Percentiles rank a stretch among this genome's conserved stretches.
Conservation (phyloP, 2,113 vertebrate species). For the Plestiodon gilberti region DNA sequence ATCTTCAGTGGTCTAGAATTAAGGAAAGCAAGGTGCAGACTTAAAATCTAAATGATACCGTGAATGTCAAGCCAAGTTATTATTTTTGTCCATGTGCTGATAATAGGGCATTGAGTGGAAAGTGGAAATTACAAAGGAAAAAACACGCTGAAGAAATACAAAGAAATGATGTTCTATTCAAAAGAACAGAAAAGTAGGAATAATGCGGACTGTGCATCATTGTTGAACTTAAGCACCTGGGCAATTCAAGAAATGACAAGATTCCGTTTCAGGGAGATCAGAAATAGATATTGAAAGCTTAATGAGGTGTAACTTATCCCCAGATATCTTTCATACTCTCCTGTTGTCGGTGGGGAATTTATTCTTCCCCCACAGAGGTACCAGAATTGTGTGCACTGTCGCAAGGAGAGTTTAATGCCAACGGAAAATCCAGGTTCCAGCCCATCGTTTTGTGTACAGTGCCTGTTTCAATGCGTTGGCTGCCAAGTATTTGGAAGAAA, state of each 20-base stretch:
- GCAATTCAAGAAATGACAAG: conserved; percentile 52
- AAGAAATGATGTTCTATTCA: conserved; percentile 52
- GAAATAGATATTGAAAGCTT: conserved; percentile 50
- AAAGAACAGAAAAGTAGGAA: conserved; percentile 54
- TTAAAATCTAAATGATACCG: conserved; percentile 50
- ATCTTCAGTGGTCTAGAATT: conserved; percentile 52
- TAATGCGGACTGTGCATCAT: conserved; percentile 48
- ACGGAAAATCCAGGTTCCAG: conserved; percentile 19
- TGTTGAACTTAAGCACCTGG: conserved; percentile 66
- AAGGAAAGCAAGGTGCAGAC: conserved; percentile 40
- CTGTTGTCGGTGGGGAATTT: conserved; percentile 52
- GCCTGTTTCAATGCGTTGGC: conserved; percentile 31
- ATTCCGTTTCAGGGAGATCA: conserved; percentile 58
- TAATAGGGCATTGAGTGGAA: conserved; percentile 42
- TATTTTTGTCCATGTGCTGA: conserved; percentile 57
- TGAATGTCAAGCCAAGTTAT: conserved; percentile 51
- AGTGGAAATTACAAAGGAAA: conserved; percentile 54
- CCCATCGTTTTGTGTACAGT: background rate
- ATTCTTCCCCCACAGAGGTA: conserved; percentile 54
- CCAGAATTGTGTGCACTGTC: conserved; percentile 11
- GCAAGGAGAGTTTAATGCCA: conserved; percentile 34
- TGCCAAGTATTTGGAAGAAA: conserved; percentile 4
- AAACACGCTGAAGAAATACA: conserved; percentile 38
- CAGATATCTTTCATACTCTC: conserved; percentile 48
- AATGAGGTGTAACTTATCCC: conserved; percentile 60